Evolutionary conservation across 2,113 vertebrate genomes (phyloP), one percentile per base, ranked within the genome.

Genomic region (Picathartes gymnocephalus): DNA sequence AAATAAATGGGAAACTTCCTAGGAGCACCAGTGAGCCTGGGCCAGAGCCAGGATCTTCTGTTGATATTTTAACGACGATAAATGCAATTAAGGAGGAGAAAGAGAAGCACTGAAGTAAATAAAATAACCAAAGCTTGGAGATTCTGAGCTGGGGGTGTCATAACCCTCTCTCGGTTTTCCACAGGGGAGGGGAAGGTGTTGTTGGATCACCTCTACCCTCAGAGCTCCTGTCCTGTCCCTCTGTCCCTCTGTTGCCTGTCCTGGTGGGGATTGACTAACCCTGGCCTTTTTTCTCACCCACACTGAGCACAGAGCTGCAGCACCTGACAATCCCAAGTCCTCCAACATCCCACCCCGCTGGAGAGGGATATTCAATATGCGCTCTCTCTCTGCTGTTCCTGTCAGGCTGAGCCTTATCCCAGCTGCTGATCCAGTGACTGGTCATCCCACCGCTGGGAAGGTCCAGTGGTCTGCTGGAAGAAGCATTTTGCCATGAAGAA

Each of bases 31-130:
- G 91, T 8, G 40, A 79, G 79, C 74, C 91, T 96, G 95, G 93
- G 62, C 68, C 13, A 11, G 24, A 93, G 95, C 95, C 94, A 97
- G 66, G 54, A 86, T 93, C 94, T 85, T 91, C 81, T 95, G 89
- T 58, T 94, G 96, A 85, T 89, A 39, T 82, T 97, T 96, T 96
- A 96, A 95, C 95, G 91, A 88, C 15, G 2, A 77, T 86, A 90
- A 95, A 93, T 0, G 74, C 93, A 93, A 96, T 95, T 94, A 97
- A 94, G 72, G 58, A 93, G 33, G 90, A 94, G 71, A 87, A 88
- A 94, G 91, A 91, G 64, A 21, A 85, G 35, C 78, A 79, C 73
- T 95, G 95, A 92, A 95, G 92, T 80, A 54, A 88, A 94, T 91
- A 40, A 82, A 91, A 86, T 77, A 80, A 33, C 65, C 30, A 76